phyloP scores from a whole-genome alignment of 2,888 invertebrate species.

The Nezara viridula region DNA sequence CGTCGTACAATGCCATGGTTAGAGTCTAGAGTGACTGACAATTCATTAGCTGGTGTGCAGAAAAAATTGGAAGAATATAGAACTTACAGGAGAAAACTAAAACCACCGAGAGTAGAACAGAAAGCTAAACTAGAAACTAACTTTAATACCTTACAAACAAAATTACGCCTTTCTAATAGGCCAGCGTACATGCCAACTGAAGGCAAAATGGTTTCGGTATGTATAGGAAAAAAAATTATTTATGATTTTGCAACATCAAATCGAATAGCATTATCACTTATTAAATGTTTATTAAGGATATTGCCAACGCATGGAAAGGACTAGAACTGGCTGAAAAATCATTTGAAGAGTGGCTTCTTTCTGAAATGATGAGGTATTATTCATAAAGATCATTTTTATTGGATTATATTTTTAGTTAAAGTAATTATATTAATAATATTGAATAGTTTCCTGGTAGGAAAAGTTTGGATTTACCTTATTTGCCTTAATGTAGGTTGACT shows the following conservation, averaged over 20 bases:
- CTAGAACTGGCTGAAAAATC: conserved; percentile 82
- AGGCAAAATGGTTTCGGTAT: conserved; percentile 97
- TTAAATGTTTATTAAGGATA: conserved; percentile 77
- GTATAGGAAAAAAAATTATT: conserved; percentile 68
- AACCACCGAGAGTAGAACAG: conserved; percentile 99
- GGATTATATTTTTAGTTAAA: background rate
- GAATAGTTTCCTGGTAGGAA: background rate
- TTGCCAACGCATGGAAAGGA: conserved; percentile 98
- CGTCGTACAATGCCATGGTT: conserved; percentile 98
- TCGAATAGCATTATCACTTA: background rate
- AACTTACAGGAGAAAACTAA: conserved; percentile 98
- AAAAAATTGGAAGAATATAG: conserved; percentile 99
- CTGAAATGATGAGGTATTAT: conserved; percentile 94
- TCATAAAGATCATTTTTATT: conserved; percentile 24
- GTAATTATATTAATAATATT: conserved; percentile 33
- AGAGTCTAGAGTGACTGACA: conserved; percentile 96
- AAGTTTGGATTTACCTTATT: background rate
- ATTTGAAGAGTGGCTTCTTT: conserved; percentile 99
- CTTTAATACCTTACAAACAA: conserved; percentile 99
- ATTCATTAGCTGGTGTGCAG: conserved; percentile 96
- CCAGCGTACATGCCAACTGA: conserved; percentile 99
- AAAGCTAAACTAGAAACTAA: conserved; percentile 99
- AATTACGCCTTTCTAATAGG: conserved; percentile 96
- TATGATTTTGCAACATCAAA: background rate
- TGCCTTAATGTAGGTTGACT: too few species aligned